Conservation (phyloP, 2,888 invertebrate genomes). For the Drosophila algonquin region DNA sequence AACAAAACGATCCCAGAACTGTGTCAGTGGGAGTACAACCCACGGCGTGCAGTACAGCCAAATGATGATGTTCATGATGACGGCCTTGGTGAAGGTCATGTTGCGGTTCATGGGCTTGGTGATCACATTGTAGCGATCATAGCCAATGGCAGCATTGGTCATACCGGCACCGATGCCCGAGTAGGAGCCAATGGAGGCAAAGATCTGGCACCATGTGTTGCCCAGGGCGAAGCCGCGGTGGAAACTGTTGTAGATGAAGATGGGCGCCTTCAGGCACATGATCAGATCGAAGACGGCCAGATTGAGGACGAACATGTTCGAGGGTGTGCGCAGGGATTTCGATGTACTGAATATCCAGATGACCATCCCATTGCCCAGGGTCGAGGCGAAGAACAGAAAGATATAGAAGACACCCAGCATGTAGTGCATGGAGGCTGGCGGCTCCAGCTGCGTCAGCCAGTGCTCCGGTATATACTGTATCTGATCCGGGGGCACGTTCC, state of each 20-base stretch:
- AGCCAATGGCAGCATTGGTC: conserved; percentile 93
- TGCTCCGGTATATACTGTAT: conserved; percentile 90
- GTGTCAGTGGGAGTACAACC: conserved; percentile 90
- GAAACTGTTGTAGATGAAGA: conserved; percentile 93
- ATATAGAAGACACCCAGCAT: conserved; percentile 90
- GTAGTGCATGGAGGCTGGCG: conserved; percentile 91
- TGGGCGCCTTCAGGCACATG: conserved; percentile 94
- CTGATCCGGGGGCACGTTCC: conserved; percentile 90
- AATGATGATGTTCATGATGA: conserved; percentile 88
- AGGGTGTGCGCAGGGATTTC: conserved; percentile 85
- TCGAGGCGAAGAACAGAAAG: conserved; percentile 89
- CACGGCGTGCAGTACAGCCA: conserved; percentile 92
- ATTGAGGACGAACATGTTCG: conserved; percentile 93
- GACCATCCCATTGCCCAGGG: conserved; percentile 92
- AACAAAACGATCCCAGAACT: conserved; percentile 93
- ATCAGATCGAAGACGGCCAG: conserved; percentile 92
- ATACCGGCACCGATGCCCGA: conserved; percentile 91
- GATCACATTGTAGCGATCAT: conserved; percentile 91
- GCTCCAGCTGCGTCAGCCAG: conserved; percentile 91
- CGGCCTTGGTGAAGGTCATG: conserved; percentile 90
- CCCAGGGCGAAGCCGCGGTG: conserved; percentile 91
- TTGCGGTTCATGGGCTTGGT: conserved; percentile 92
- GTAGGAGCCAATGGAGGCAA: conserved; percentile 90
- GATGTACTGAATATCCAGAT: conserved; percentile 86
- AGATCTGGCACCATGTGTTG: conserved; percentile 90